Conservation (phyloP, 2,888 invertebrate species). For the Maniola hyperantus region DNA sequence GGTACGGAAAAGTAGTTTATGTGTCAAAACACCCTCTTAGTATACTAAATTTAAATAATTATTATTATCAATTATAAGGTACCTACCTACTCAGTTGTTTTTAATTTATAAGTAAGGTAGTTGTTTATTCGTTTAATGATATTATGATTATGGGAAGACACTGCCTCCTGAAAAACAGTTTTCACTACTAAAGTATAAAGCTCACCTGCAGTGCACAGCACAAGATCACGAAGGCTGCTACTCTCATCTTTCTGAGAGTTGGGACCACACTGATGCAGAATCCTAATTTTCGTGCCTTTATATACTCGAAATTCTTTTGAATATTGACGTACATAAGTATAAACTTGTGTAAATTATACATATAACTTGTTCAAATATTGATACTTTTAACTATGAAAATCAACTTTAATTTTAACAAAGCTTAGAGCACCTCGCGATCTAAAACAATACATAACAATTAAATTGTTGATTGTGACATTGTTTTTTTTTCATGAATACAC, state of each 20-base stretch:
- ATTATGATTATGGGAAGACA: too few relatives aligned
- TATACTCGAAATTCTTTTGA: constrained; percentile 56
- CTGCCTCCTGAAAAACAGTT: too few relatives aligned
- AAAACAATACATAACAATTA: constrained; percentile 63
- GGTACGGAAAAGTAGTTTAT: too few relatives aligned
- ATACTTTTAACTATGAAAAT: constrained; percentile 47
- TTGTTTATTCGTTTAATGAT: too few relatives aligned
- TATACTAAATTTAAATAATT: too few relatives aligned
- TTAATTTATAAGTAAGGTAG: too few relatives aligned
- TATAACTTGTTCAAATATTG: constrained; percentile 53
- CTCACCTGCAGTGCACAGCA: constrained; percentile 76
- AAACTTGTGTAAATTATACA: constrained; percentile 39
- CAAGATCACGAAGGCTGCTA: constrained; percentile 73
- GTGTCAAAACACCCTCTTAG: too few relatives aligned
- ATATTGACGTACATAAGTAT: constrained; percentile 34
- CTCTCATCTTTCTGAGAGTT: constrained; percentile 75
- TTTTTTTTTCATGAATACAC: constrained; percentile 31
- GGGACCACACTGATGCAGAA: constrained; percentile 68
- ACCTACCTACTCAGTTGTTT: too few relatives aligned
- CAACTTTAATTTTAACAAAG: constrained; percentile 52
- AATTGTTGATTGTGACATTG: constrained; percentile 55
- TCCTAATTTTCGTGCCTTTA: constrained; percentile 48
- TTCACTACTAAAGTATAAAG: constrained; percentile 21
- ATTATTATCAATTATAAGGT: too few relatives aligned
- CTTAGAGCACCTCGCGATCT: constrained; percentile 46